phyloP scores from a whole-genome alignment of 1,140 invertebrate genomes.

The Trypoxylus dichotomus region DNA sequence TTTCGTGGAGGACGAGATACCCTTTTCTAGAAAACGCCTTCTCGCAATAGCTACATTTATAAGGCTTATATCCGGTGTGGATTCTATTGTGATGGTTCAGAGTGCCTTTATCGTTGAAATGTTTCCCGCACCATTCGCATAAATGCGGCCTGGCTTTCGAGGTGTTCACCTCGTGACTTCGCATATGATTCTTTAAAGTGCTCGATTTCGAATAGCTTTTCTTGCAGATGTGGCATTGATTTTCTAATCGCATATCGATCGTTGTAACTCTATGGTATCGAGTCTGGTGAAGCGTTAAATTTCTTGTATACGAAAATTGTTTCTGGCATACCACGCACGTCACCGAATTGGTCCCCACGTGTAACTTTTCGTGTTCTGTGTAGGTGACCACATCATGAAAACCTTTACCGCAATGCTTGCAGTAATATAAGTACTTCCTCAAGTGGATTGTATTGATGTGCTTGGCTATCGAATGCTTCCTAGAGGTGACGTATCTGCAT shows the following conservation, averaged over 20 bases:
- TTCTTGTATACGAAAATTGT: constrained; percentile 42
- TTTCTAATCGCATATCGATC: constrained; percentile 37
- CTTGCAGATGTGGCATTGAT: constrained; percentile 42
- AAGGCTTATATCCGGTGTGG: constrained; percentile 58
- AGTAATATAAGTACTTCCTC: constrained; percentile 41
- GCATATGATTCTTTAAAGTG: constrained; percentile 41
- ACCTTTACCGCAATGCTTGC: not conserved
- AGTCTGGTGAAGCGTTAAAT: constrained; percentile 41
- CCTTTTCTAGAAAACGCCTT: constrained; percentile 59
- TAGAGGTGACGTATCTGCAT: constrained; percentile 39
- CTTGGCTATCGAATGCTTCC: constrained; percentile 38
- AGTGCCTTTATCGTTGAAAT: constrained; percentile 62
- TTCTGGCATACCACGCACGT: constrained; percentile 48
- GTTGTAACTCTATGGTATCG: constrained; percentile 40
- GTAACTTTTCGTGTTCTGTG: constrained; percentile 63
- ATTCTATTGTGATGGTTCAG: constrained; percentile 63
- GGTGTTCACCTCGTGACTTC: not conserved
- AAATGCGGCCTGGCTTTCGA: constrained; percentile 35
- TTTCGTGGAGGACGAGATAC: constrained; percentile 60
- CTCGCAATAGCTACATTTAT: constrained; percentile 58
- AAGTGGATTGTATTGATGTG: constrained; percentile 44
- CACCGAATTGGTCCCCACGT: constrained; percentile 69
- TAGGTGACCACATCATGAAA: not conserved
- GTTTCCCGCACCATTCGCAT: constrained; percentile 58
- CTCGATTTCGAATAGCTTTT: constrained; percentile 39